Evolutionary conservation across 2,113 vertebrate genomes (phyloP).

Genomic region (Steatornis caripensis): DNA sequence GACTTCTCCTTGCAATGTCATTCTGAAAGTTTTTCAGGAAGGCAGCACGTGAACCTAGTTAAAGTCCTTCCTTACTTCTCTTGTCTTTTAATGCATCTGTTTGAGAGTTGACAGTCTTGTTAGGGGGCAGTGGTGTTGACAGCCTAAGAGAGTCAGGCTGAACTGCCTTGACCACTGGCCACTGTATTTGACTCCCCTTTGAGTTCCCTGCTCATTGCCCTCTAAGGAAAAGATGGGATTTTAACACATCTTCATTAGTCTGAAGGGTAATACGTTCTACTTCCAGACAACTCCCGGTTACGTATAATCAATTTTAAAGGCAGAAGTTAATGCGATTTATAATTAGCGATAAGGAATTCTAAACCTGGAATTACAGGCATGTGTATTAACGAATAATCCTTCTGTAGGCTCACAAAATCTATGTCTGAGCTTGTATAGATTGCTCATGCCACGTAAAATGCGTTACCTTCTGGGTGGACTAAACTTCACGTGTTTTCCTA

Average conservation of each 20-base stretch:
- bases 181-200: background rate
- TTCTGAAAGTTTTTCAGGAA: background rate
- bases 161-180: background rate
- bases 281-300: constrained; percentile 7
- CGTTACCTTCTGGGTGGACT: constrained; percentile 1
- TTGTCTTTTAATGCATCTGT: background rate
- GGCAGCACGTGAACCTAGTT: background rate
- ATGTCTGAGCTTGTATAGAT: background rate
- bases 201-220: background rate
- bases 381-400: constrained; percentile 35
- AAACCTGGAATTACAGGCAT: constrained; percentile 25
- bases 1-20: background rate
- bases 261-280: constrained; percentile 15
- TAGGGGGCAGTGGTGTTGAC: background rate
- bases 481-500: background rate
- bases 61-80: background rate
- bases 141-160: background rate
- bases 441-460: background rate
- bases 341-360: constrained; percentile 31
- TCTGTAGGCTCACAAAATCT: constrained; percentile 5
- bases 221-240: background rate
- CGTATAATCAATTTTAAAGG: constrained; percentile 50
- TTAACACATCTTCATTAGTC: constrained; percentile 37
- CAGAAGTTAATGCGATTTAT: constrained; percentile 54
- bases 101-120: background rate